phyloP scores from a whole-genome alignment of 2,797 vertebrate genomes.

The Crocidura indochinensis region DNA sequence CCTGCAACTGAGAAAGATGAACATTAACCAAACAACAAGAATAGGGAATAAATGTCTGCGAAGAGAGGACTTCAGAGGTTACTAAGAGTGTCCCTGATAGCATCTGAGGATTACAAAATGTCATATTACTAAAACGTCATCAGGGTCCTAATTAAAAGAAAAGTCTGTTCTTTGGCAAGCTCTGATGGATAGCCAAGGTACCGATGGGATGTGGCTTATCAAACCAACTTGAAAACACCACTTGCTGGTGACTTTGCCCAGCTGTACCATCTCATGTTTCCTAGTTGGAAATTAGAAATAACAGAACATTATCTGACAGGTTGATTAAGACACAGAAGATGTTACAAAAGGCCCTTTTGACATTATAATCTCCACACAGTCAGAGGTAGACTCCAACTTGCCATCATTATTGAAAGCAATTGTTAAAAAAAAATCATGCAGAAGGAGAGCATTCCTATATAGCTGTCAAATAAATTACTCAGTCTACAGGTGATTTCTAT shows the following conservation, averaged over 20 bases:
- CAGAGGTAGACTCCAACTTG: conserved; percentile 86
- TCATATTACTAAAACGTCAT: neutral
- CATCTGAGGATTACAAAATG: neutral
- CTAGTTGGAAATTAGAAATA: conserved; percentile 87
- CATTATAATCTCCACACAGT: conserved; percentile 88
- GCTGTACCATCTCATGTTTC: conserved; percentile 78
- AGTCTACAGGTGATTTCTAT: conserved; percentile 80
- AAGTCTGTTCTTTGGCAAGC: neutral
- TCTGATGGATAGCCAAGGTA: neutral
- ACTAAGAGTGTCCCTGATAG: neutral
- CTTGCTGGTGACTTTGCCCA: conserved; percentile 73
- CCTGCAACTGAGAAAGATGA: too few species aligned
- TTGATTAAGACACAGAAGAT: conserved; percentile 90
- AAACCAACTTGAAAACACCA: conserved; percentile 13
- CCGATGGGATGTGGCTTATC: conserved; percentile 46
- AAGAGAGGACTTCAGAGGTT: neutral
- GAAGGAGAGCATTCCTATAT: conserved; percentile 78
- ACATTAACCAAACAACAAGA: neutral
- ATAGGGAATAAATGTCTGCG: neutral
- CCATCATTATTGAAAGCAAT: conserved; percentile 88
- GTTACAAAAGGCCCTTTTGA: conserved; percentile 88
- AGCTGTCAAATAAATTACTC: conserved; percentile 86
- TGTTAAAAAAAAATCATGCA: conserved; percentile 80
- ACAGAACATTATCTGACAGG: conserved; percentile 87
- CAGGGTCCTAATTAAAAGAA: neutral